Conservation (phyloP, 35 echinoderm and acorn worm genomes). For the Holothuria glaberrima region DNA sequence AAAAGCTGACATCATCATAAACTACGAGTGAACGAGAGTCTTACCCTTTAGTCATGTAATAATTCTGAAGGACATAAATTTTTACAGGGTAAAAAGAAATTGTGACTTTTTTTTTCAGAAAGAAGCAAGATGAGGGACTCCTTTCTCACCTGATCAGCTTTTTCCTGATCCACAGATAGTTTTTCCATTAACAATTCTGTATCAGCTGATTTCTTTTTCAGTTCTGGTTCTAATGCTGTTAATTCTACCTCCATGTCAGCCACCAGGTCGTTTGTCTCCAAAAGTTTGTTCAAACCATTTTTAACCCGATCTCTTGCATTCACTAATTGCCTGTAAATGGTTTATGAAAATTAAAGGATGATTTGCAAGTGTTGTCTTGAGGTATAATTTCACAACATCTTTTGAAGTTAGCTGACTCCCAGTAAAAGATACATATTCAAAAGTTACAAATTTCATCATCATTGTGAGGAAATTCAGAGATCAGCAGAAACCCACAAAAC, state of each 20-base stretch:
- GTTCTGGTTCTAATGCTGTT: conserved; percentile 92
- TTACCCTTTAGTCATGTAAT: too few species aligned
- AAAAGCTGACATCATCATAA: too few species aligned
- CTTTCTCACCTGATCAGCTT: conserved; percentile 89
- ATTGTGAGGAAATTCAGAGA: too few species aligned
- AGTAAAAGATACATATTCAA: too few species aligned
- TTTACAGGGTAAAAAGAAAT: too few species aligned
- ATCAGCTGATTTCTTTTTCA: conserved; percentile 92
- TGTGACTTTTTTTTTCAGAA: background rate
- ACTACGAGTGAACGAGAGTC: too few species aligned
- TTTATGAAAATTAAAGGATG: background rate
- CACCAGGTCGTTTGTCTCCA: conserved; percentile 91
- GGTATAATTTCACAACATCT: too few species aligned
- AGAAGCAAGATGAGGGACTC: background rate
- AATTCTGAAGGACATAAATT: too few species aligned
- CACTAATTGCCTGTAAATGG: conserved; percentile 80
- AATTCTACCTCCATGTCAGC: conserved; percentile 87
- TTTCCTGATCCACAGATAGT: conserved; percentile 92
- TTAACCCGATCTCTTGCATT: conserved; percentile 90
- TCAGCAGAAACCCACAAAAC: too few species aligned
- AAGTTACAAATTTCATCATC: too few species aligned
- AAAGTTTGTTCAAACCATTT: conserved; percentile 87
- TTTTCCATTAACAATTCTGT: conserved; percentile 92
- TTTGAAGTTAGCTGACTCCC: too few species aligned
- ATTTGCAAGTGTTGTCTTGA: too few species aligned